These are phyloP conservation scores for Agriopis marginaria DNA, from an alignment of 2,888 invertebrate species.

Conservation along the genomic window DNA sequence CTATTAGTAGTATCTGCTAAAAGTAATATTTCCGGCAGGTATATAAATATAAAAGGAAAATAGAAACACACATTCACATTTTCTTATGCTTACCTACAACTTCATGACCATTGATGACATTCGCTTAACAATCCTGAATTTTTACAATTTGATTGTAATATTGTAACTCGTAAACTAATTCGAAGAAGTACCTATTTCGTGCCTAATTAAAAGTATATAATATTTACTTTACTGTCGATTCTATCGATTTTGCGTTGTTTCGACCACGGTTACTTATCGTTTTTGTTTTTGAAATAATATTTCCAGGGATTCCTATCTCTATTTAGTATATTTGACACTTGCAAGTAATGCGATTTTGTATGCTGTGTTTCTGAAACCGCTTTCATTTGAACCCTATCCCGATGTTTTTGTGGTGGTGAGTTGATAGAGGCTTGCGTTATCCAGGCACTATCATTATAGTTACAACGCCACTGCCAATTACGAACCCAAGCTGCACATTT, in stretches of 20 bases:
- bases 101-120: neutral
- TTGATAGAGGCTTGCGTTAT: constrained; percentile 60
- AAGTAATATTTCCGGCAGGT: constrained; percentile 39
- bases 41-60: constrained; percentile 7
- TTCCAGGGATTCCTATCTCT: neutral
- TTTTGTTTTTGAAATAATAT: neutral
- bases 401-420: constrained; percentile 51
- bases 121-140: neutral
- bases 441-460: constrained; percentile 61
- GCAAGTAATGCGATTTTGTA: neutral
- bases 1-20: constrained; percentile 41
- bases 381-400: constrained; percentile 37
- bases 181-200: no score
- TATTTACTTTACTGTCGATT: no score
- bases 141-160: neutral
- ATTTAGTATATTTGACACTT: neutral
- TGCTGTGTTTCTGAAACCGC: constrained; percentile 13
- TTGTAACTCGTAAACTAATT: no score
- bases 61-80: no score
- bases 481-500: constrained; percentile 63
- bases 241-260: neutral
- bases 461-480: constrained; percentile 68
- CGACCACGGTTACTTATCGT: neutral
- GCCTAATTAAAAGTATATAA: no score
- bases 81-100: no score